Percentiles rank a stretch among this genome's conserved stretches.
These are phyloP conservation scores for Oedothorax gibbosus DNA, from an alignment of 1,140 invertebrate genomes.

Conservation along the genomic window DNA sequence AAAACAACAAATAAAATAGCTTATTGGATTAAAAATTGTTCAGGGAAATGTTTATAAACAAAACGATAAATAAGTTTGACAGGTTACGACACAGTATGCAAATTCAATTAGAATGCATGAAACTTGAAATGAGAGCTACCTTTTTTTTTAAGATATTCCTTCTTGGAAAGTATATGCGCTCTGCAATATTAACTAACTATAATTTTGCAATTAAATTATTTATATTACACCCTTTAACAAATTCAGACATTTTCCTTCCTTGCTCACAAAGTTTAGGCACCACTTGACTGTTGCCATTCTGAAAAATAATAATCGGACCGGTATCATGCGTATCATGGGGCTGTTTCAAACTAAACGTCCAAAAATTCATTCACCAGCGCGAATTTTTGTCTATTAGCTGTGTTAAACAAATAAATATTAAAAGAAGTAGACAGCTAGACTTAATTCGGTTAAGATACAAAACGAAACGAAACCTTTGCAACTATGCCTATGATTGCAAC, in stretches of 20 bases:
- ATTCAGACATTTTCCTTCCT: conserved; percentile 39
- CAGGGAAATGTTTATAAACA: neutral
- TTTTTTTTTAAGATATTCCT: neutral
- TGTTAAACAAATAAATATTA: no score
- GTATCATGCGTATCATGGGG: no score
- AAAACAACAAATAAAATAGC: no score
- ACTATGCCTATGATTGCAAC: no score
- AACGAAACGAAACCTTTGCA: no score
- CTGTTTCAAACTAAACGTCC: no score
- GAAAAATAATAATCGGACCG: no score
- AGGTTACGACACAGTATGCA: conserved; percentile 3
- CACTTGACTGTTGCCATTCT: neutral
- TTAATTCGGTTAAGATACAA: no score
- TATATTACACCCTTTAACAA: conserved; percentile 21
- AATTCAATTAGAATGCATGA: neutral
- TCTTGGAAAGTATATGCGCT: neutral
- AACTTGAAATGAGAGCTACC: conserved; percentile 4
- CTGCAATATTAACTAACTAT: neutral
- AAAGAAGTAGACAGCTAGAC: no score
- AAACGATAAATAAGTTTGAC: conserved; percentile 8
- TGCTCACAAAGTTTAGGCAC: neutral
- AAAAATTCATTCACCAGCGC: no score
- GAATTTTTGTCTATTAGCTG: no score
- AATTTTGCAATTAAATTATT: conserved; percentile 20
- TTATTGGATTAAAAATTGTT: no score